Percentiles rank a stretch among this genome's conserved stretches.
Conservation (phyloP, 2,113 vertebrate species). For the Coptodon rendalli region DNA sequence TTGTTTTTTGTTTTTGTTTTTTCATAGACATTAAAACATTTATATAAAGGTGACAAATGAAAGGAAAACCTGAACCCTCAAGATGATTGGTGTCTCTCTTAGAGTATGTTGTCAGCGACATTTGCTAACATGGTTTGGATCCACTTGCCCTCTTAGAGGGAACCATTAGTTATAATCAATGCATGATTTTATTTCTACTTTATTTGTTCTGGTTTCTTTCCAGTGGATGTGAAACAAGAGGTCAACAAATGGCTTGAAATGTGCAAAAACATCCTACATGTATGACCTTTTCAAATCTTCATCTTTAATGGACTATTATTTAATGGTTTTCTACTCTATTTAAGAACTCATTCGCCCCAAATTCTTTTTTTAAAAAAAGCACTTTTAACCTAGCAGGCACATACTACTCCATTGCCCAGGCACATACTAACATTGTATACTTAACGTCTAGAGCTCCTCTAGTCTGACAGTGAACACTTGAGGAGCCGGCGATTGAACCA, state of each 20-base stretch:
- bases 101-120: not conserved
- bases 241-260: not conserved
- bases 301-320: not conserved
- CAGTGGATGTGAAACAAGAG: not conserved
- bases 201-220: not conserved
- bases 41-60: not conserved
- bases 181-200: not conserved
- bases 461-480: not conserved
- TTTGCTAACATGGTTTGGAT: not conserved
- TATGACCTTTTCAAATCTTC: not conserved
- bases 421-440: not conserved
- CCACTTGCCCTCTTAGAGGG: not conserved
- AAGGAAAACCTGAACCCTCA: not conserved
- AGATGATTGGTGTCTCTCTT: not conserved
- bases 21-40: not conserved
- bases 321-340: not conserved
- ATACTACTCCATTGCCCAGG: not conserved
- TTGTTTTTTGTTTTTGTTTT: not conserved
- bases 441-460: not conserved
- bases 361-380: rapidly evolving
- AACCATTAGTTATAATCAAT: not conserved
- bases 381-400: not conserved
- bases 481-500: not conserved
- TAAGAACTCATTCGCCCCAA: not conserved
- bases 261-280: not conserved